A percentile compares a stretch with the other conserved stretches of the same genome.
phyloP scores from a whole-genome alignment of 2,888 invertebrate species.

The Notodromas monacha region DNA sequence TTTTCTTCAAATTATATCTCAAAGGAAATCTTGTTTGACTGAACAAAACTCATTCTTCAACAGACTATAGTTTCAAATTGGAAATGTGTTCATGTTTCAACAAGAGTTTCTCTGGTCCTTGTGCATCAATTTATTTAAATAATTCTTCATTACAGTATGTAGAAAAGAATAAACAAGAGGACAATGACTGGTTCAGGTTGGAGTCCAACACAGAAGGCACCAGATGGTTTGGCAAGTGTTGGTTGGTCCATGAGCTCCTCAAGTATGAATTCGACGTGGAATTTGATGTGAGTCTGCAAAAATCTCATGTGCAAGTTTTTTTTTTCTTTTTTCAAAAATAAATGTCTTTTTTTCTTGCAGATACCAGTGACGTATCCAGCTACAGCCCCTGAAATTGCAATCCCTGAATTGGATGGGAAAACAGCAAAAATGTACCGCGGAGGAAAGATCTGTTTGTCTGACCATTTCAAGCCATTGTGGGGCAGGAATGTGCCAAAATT shows the following conservation, averaged over 20 bases:
- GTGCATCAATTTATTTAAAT: too few relatives aligned
- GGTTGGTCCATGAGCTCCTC: constrained; percentile 77
- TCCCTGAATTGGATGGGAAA: constrained; percentile 82
- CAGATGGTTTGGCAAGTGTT: constrained; percentile 95
- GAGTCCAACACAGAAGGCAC: constrained; percentile 96
- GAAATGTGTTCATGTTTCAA: too few relatives aligned
- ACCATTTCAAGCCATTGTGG: constrained; percentile 97
- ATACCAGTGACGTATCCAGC: constrained; percentile 90
- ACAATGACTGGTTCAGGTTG: constrained; percentile 92
- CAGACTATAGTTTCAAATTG: too few relatives aligned
- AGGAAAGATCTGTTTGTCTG: constrained; percentile 89
- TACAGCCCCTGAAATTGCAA: constrained; percentile 78
- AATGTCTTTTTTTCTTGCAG: constrained; percentile 22
- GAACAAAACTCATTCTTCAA: too few relatives aligned
- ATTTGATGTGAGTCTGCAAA: constrained; percentile 73
- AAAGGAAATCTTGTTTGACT: too few relatives aligned
- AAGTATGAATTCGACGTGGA: constrained; percentile 93
- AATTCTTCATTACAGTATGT: constrained; percentile 35
- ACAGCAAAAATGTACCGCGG: constrained; percentile 55
- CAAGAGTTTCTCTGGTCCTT: too few relatives aligned
- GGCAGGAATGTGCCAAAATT: constrained; percentile 87
- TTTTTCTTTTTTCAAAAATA: too few relatives aligned
- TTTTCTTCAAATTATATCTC: too few relatives aligned
- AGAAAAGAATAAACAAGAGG: constrained; percentile 60
- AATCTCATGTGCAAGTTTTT: too few relatives aligned